phyloP scores from a whole-genome alignment of 2,113 vertebrate genomes.

The Micromys minutus region DNA sequence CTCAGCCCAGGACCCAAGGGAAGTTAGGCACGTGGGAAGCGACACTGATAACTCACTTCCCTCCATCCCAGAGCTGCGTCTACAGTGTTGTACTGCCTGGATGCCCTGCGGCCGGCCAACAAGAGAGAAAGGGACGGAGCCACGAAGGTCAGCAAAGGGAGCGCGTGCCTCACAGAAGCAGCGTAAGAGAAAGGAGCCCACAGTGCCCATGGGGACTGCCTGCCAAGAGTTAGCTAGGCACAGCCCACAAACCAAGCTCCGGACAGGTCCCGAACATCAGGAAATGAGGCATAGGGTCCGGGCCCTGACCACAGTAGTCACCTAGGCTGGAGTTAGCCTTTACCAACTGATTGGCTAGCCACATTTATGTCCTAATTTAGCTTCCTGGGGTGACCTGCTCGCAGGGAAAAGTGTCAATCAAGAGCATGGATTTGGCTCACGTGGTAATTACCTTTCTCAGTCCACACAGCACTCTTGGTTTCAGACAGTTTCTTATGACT shows the following conservation, averaged over 20 bases:
- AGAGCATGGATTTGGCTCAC: conserved; percentile 1
- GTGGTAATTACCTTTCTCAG: conserved; percentile 58
- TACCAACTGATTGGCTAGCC: conserved; percentile 27
- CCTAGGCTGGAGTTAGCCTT: conserved; percentile 30
- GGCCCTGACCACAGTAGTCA: neutral
- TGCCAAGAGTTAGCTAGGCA: neutral
- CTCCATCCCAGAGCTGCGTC: neutral
- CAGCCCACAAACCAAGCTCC: conserved; percentile 5
- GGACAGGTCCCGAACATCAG: neutral
- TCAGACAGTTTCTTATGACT: conserved; percentile 43
- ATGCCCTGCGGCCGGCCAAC: neutral
- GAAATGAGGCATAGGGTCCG: neutral
- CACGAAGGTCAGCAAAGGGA: conserved; percentile 25
- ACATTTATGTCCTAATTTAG: neutral
- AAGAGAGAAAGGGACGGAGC: neutral
- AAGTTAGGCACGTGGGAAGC: neutral
- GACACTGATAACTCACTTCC: neutral
- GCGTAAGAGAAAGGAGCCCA: neutral
- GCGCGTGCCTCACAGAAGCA: neutral
- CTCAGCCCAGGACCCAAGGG: neutral
- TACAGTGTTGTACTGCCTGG: neutral
- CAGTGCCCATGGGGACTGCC: neutral
- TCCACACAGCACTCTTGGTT: conserved; percentile 38
- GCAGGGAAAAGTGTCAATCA: neutral
- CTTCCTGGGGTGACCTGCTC: conserved; percentile 19